phyloP scores from a whole-genome alignment of 2,888 invertebrate genomes.

The Theodoxus fluviatilis region DNA sequence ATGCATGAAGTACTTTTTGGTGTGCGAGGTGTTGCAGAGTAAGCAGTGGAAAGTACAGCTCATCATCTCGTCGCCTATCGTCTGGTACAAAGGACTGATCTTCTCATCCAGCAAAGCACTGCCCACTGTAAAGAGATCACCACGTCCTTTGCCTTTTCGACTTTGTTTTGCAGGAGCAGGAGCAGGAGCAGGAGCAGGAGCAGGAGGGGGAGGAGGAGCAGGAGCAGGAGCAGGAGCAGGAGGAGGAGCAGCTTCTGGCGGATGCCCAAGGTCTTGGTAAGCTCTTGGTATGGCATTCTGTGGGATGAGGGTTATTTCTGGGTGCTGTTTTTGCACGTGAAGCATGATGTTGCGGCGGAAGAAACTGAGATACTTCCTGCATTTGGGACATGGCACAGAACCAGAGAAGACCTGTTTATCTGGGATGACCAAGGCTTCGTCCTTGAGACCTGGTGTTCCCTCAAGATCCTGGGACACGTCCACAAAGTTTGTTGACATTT shows the following conservation, averaged over 20 bases:
- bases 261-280: neutral
- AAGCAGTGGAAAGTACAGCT: too few species aligned
- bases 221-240: neutral
- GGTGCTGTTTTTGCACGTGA: conserved; percentile 35
- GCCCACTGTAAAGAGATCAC: conserved; percentile 36
- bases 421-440: conserved; percentile 35
- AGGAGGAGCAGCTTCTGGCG: neutral
- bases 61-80: conserved; percentile 37
- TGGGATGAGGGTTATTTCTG: conserved; percentile 36
- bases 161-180: neutral
- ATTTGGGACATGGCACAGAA: conserved; percentile 39
- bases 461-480: too few species aligned
- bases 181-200: neutral
- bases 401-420: conserved; percentile 36
- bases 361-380: conserved; percentile 38
- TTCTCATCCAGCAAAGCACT: conserved; percentile 38
- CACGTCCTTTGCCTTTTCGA: conserved; percentile 11
- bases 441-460: conserved; percentile 28
- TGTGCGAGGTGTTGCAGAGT: conserved; percentile 46
- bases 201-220: neutral
- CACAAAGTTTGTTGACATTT: too few species aligned
- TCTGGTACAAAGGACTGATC: conserved; percentile 35
- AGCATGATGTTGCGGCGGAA: conserved; percentile 34
- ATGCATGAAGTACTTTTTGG: conserved; percentile 52
- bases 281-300: conserved; percentile 31